phyloP scores from a whole-genome alignment of 2,888 invertebrate species.

The Amiota communis region DNA sequence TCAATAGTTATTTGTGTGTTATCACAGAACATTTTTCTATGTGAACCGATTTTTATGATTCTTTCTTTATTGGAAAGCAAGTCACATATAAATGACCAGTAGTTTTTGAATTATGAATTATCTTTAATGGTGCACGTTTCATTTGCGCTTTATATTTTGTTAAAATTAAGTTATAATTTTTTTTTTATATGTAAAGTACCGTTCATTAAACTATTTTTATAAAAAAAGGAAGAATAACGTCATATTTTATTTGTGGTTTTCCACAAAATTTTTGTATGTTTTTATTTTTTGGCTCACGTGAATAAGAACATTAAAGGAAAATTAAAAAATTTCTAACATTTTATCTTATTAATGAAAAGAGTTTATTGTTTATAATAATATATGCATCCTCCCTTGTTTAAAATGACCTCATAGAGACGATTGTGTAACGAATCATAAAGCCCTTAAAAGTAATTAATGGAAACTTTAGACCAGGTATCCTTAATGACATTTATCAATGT shows the following conservation, averaged over 20 bases:
- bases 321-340: neutral
- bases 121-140: no score
- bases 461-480: constrained; percentile 59
- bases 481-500: neutral
- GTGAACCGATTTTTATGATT: no score
- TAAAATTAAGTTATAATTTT: no score
- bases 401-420: neutral
- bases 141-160: no score
- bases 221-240: no score
- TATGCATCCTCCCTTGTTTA: neutral
- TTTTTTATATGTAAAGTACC: neutral
- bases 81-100: no score
- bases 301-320: neutral
- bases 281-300: neutral
- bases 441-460: neutral
- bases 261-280: neutral
- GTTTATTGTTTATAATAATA: neutral
- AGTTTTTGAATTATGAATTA: no score
- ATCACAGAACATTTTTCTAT: no score
- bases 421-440: neutral
- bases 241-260: neutral
- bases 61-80: no score
- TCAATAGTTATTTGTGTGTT: no score
- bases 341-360: neutral
- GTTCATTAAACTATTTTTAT: neutral